Conservation (phyloP, 2,113 vertebrate genomes). For the Collichthys lucidus region DNA sequence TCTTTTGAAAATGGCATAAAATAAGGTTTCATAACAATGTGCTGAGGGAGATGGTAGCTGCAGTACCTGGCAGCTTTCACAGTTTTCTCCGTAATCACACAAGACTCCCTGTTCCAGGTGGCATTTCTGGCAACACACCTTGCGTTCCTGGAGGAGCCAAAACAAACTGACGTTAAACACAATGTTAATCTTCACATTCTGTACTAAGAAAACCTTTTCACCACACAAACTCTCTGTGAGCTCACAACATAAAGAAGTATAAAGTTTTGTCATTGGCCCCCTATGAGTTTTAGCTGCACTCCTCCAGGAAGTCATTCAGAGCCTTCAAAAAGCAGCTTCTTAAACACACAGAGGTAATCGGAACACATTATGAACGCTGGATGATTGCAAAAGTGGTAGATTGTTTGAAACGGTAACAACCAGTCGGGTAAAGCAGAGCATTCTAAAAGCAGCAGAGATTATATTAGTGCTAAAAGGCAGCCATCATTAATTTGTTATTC, state of each 20-base stretch:
- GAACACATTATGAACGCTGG: conserved; percentile 9
- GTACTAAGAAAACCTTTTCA: conserved; percentile 15
- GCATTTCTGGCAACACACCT: conserved; percentile 50
- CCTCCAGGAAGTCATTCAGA: conserved; percentile 6
- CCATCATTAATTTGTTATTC: not conserved
- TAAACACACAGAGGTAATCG: not conserved
- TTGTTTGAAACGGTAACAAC: conserved; percentile 35
- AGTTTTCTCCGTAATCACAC: conserved; percentile 49
- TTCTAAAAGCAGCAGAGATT: conserved; percentile 7
- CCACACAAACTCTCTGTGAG: conserved; percentile 3
- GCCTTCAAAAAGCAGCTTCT: conserved; percentile 13
- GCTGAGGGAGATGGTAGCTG: conserved; percentile 32
- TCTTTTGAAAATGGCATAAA: conserved; percentile 43
- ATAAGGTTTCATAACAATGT: conserved; percentile 48
- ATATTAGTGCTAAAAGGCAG: not conserved
- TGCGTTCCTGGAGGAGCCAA: conserved; percentile 44
- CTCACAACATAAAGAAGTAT: not conserved
- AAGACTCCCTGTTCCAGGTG: conserved; percentile 57
- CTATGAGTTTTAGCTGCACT: conserved; percentile 10
- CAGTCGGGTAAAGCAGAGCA: not conserved
- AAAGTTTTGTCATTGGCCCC: not conserved
- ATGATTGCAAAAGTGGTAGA: conserved; percentile 15
- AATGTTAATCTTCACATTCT: conserved; percentile 50
- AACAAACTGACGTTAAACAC: conserved; percentile 51
- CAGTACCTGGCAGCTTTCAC: conserved; percentile 50